A percentile compares a stretch with the other conserved stretches of the same genome.
phyloP scores from a whole-genome alignment of 2,113 vertebrate genomes.

The Danio rerio region DNA sequence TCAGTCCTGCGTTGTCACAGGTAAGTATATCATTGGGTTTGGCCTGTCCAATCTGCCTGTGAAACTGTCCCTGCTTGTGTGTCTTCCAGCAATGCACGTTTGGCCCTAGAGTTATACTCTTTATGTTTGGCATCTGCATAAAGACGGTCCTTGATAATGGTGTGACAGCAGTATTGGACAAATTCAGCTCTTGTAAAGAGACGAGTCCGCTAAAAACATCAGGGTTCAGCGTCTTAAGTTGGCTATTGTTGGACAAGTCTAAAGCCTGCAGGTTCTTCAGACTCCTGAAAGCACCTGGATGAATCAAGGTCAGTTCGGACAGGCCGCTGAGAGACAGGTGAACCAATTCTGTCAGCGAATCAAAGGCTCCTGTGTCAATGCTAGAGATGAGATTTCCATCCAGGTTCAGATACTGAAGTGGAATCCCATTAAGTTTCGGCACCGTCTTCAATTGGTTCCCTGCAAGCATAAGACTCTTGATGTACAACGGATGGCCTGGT shows the following conservation, averaged over 20 bases:
- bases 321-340: slow-evolving; percentile 87
- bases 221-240: slow-evolving; percentile 75
- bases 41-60: slow-evolving; percentile 81
- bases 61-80: slow-evolving; percentile 87
- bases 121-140: slow-evolving; percentile 84
- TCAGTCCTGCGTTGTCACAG: slow-evolving; percentile 75
- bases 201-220: slow-evolving; percentile 82
- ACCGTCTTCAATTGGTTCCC: slow-evolving; percentile 80
- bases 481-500: slow-evolving; percentile 67
- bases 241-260: slow-evolving; percentile 87
- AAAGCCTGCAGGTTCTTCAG: slow-evolving; percentile 86
- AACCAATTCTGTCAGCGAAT: slow-evolving; percentile 81
- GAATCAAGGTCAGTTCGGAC: slow-evolving; percentile 73
- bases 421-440: slow-evolving; percentile 81
- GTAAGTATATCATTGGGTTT: slow-evolving; percentile 81
- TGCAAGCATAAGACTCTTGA: slow-evolving; percentile 88
- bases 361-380: slow-evolving; percentile 79
- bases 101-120: slow-evolving; percentile 82
- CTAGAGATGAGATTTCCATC: slow-evolving; percentile 84
- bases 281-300: slow-evolving; percentile 79
- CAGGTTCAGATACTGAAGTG: slow-evolving; percentile 87
- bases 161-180: slow-evolving; percentile 80
- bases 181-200: slow-evolving; percentile 89
- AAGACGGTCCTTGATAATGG: slow-evolving; percentile 82
- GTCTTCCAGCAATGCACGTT: slow-evolving; percentile 85